Percentiles rank a stretch among this genome's conserved stretches.
Evolutionary conservation across 2,797 vertebrate species (phyloP).

Genomic region (Chaunax sp.): DNA sequence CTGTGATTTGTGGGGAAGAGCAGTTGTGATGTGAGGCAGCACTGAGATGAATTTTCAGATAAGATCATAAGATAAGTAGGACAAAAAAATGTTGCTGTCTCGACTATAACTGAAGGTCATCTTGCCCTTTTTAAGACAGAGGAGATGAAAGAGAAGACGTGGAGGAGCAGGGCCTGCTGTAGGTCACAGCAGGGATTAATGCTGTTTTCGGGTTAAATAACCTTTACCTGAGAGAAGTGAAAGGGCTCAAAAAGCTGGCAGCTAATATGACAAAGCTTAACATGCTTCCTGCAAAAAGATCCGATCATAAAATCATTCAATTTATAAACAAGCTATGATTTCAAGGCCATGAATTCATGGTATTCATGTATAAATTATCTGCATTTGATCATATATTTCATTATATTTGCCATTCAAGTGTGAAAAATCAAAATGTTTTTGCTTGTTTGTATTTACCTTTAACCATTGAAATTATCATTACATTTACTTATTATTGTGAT

Average conservation of each 20-base stretch:
- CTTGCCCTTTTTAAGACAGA: slow-evolving; percentile 34
- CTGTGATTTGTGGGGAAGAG: slow-evolving; percentile 14
- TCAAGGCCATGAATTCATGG: too few relatives aligned
- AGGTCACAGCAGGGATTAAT: slow-evolving; percentile 38
- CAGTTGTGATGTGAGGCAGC: slow-evolving; percentile 15
- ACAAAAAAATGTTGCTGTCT: slow-evolving; percentile 25
- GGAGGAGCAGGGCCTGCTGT: slow-evolving; percentile 31
- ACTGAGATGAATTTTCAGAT: slow-evolving; percentile 29
- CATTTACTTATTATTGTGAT: too few relatives aligned
- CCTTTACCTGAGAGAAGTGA: slow-evolving; percentile 18
- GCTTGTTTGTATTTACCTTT: too few relatives aligned
- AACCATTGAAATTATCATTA: too few relatives aligned
- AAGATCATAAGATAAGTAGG: too few relatives aligned
- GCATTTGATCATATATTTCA: too few relatives aligned
- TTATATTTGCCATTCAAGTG: too few relatives aligned
- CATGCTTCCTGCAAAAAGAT: not conserved
- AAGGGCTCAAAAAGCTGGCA: not conserved
- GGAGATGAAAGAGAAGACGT: slow-evolving; percentile 44
- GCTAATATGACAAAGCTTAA: slow-evolving; percentile 4
- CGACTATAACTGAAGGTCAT: slow-evolving; percentile 51
- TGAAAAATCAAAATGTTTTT: too few relatives aligned
- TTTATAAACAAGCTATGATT: not conserved
- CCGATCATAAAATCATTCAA: not conserved
- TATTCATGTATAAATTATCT: too few relatives aligned
- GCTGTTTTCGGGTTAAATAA: slow-evolving; percentile 22